phyloP scores from a whole-genome alignment of 2,113 vertebrate species.

The Abramis brama region DNA sequence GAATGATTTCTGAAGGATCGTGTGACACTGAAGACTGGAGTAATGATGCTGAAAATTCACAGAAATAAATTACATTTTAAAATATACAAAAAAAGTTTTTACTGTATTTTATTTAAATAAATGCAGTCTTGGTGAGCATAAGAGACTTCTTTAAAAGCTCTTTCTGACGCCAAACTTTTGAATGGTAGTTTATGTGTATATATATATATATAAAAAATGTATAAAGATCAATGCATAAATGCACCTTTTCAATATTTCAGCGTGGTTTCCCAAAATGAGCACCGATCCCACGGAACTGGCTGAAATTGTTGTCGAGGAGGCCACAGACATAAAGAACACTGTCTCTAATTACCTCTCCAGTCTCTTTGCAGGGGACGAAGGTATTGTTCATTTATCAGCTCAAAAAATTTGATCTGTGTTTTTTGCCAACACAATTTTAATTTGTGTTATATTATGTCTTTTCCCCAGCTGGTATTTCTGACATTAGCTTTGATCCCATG shows the following conservation, averaged over 20 bases:
- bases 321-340: slow-evolving; percentile 64
- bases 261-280: slow-evolving; percentile 56
- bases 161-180: neutral
- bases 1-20: neutral
- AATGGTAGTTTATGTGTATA: neutral
- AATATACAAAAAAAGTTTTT: too few relatives aligned
- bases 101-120: neutral
- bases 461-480: slow-evolving; percentile 67
- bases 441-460: neutral
- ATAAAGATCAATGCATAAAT: neutral
- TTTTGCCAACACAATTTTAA: neutral
- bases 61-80: neutral
- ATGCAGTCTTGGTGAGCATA: neutral
- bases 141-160: neutral
- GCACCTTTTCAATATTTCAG: neutral
- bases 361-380: slow-evolving; percentile 63
- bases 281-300: slow-evolving; percentile 65
- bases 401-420: neutral
- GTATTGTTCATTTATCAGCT: slow-evolving; percentile 50
- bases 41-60: neutral
- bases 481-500: slow-evolving; percentile 72
- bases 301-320: slow-evolving; percentile 63
- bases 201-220: neutral
- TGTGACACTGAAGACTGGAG: neutral
- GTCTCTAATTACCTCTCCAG: slow-evolving; percentile 61